Evolutionary conservation across 2,888 invertebrate genomes (phyloP), one percentile per base, ranked within the genome.

Genomic region (Elegia similella): DNA sequence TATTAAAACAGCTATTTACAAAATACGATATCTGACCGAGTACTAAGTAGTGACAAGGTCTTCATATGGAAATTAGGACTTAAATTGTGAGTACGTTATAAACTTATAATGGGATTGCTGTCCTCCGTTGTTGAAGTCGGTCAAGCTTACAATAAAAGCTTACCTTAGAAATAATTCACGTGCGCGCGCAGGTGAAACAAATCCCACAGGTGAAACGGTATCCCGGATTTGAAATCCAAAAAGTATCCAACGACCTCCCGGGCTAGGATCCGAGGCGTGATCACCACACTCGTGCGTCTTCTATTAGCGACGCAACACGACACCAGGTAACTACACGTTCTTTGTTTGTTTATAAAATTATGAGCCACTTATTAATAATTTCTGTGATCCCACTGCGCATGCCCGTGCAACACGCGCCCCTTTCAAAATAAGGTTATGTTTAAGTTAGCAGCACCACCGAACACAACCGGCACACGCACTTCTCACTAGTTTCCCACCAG

Each of bases 121-220:
- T 38, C 8, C 38, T 38, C 38, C 38, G 12, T 38, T 38, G 1
- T 12, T 38, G n/a, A 38, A 38, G 38, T n/a, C 12, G 38, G 38
- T 38, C n/a, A 32, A 44, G 13, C 15, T 44, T 44, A 46, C 46
- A 46, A 23, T n/a, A 42, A 42, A 52, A 48, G 7, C 38, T 38
- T 72, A 91, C 91, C 91, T 91, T 82, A 73, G 79, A 79, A 78
- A 83, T 80, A 86, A 81, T 72, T 82, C 72, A 75, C 70, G 76
- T 91, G 90, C 90, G 90, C 90, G 91, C 90, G 90, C 90, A 91
- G 88, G 81, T 84, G 80, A 78, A 82, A 82, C 82, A 82, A 88
- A 85, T 89, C 84, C 88, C 84, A 90, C 88, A 89, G 89, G 90
- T 88, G 88, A 84, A 23, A 84, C 84, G 84, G 82, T 86, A 80